These are phyloP conservation scores for Semnornis frantzii DNA, from an alignment of 2,113 vertebrate species.

Conservation along the genomic window DNA sequence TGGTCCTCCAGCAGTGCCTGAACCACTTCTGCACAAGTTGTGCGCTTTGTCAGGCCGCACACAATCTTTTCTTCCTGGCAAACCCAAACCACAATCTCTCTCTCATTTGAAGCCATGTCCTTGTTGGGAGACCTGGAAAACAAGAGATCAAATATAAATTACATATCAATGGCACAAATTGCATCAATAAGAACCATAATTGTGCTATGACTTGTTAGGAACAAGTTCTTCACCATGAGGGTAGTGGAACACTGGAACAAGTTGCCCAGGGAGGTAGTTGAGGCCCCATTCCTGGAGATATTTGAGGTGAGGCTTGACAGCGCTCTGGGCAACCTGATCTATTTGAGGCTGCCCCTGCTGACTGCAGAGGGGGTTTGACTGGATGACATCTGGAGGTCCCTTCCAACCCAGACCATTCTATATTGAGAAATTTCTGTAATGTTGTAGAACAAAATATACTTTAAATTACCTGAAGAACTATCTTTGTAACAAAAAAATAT, in stretches of 20 bases:
- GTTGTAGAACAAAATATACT: not conserved
- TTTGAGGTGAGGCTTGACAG: too few relatives aligned
- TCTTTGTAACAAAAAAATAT: not conserved
- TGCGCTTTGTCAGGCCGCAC: slow-evolving; percentile 92
- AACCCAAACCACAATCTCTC: slow-evolving; percentile 92
- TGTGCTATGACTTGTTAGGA: too few relatives aligned
- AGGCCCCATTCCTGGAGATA: too few relatives aligned
- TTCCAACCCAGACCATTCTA: not conserved
- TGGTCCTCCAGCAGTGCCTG: slow-evolving; percentile 93
- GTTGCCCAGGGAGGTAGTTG: too few relatives aligned
- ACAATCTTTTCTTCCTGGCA: slow-evolving; percentile 94
- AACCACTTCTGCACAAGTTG: slow-evolving; percentile 89
- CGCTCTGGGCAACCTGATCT: too few relatives aligned
- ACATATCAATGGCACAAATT: not conserved
- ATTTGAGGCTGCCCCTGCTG: too few relatives aligned
- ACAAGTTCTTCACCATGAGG: too few relatives aligned
- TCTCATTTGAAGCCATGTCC: slow-evolving; percentile 81
- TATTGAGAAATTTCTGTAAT: not conserved
- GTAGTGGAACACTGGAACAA: too few relatives aligned
- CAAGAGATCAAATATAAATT: not conserved
- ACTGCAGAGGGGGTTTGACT: too few relatives aligned
- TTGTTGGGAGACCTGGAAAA: slow-evolving; percentile 80
- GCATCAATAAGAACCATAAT: not conserved
- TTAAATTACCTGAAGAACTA: not conserved
- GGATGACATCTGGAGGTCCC: too few relatives aligned